These are phyloP conservation scores for Pocillopora verrucosa DNA, from an alignment of 64 coral and sea anemone genomes.

Conservation along the genomic window DNA sequence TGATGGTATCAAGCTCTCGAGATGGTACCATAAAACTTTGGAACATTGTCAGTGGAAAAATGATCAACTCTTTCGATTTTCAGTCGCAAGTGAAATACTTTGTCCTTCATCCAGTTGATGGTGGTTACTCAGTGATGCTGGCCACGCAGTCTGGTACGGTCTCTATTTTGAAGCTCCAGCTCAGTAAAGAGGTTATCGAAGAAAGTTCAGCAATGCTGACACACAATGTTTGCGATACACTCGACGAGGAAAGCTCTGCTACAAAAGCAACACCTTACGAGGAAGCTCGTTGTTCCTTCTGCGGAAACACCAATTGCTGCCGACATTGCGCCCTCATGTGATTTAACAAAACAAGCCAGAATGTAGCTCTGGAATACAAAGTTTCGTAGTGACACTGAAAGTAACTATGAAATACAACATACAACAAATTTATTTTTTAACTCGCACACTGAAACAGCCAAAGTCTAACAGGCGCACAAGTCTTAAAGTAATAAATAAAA, in stretches of 20 bases:
- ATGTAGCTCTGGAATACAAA: not conserved
- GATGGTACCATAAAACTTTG: constrained; percentile 87
- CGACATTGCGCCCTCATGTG: constrained; percentile 36
- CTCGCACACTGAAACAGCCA: too few species aligned
- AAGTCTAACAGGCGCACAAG: too few species aligned
- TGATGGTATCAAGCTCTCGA: constrained; percentile 78
- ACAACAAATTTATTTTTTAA: too few species aligned
- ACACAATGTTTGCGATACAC: not conserved
- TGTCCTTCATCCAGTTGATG: constrained; percentile 1
- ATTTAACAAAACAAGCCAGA: not conserved
- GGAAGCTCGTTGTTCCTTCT: not conserved
- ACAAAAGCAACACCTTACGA: not conserved
- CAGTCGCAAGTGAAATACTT: constrained; percentile 88
- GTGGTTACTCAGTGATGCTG: constrained; percentile 51
- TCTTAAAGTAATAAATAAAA: too few species aligned
- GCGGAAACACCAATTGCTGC: constrained; percentile 22
- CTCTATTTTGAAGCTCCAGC: constrained; percentile 57
- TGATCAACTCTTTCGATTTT: constrained; percentile 82
- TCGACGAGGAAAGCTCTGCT: not conserved
- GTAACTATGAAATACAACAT: too few species aligned
- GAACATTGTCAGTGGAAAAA: constrained; percentile 45
- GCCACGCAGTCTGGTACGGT: constrained; percentile 91
- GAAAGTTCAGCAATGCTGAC: not conserved
- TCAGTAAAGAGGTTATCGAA: not conserved
- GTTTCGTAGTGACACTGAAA: not conserved